Percentiles rank a stretch among this genome's conserved stretches.
phyloP scores from a whole-genome alignment of 2,113 vertebrate species.

The Scortum barcoo region DNA sequence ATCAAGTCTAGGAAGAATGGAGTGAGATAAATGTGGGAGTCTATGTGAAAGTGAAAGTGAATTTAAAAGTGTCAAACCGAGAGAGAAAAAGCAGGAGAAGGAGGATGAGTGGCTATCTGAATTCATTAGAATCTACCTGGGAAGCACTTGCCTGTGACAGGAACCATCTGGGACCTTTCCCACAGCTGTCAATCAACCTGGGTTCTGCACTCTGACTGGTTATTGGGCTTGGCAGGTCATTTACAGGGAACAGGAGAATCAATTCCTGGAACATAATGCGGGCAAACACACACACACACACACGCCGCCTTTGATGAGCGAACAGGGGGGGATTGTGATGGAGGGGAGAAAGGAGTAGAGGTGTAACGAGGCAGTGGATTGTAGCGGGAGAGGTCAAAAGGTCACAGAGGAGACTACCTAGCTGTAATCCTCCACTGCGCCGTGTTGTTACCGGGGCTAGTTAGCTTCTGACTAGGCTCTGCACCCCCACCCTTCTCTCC shows the following conservation, averaged over 20 bases:
- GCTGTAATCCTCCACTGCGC: constrained; percentile 61
- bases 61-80: background rate
- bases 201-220: constrained; percentile 36
- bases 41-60: constrained; percentile 1
- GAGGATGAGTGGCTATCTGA: background rate
- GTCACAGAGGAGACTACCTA: constrained; percentile 22
- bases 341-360: background rate
- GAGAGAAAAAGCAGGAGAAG: background rate
- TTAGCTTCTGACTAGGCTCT: constrained; percentile 32
- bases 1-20: constrained; percentile 3
- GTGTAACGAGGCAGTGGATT: constrained; percentile 2
- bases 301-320: constrained; percentile 25
- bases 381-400: constrained; percentile 37
- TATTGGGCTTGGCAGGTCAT: constrained; percentile 49
- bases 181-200: constrained; percentile 54
- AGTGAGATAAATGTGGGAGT: background rate
- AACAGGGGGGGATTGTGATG: constrained; percentile 19
- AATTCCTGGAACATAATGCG: background rate
- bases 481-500: background rate
- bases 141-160: constrained; percentile 1
- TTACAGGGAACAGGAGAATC: constrained; percentile 38
- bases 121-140: constrained; percentile 5
- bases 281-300: constrained; percentile 3
- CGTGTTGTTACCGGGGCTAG: constrained; percentile 15
- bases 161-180: constrained; percentile 41